Evolutionary conservation across 2,113 vertebrate genomes (phyloP).

Genomic region (Triplophysa dalaica): DNA sequence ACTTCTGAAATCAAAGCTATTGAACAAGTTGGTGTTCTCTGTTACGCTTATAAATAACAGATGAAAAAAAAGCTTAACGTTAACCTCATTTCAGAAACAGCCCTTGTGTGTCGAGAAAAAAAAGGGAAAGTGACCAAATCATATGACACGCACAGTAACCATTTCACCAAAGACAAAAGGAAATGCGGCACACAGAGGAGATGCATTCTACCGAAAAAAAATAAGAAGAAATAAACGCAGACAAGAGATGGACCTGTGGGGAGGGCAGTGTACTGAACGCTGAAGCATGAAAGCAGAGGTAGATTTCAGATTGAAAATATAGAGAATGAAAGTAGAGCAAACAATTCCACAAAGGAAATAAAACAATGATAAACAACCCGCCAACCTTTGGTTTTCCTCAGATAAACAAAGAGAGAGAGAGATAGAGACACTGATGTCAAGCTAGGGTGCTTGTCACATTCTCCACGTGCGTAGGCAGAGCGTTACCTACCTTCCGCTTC

Average conservation of each 20-base stretch:
- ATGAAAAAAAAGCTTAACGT: not conserved
- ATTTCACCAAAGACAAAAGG: conserved; percentile 80
- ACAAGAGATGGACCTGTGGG: conserved; percentile 77
- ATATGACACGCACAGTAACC: conserved; percentile 67
- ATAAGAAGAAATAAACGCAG: conserved; percentile 70
- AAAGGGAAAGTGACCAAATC: conserved; percentile 63
- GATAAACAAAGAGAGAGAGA: conserved; percentile 66
- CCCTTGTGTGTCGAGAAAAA: conserved; percentile 22
- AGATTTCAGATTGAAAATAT: conserved; percentile 57
- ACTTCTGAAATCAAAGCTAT: too few species aligned
- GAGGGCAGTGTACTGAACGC: conserved; percentile 77
- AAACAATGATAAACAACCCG: conserved; percentile 64
- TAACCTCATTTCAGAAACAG: conserved; percentile 21
- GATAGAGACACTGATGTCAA: conserved; percentile 89
- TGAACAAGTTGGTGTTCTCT: too few species aligned
- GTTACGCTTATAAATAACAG: not conserved
- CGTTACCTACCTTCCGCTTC: conserved; percentile 96
- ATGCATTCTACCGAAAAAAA: conserved; percentile 85
- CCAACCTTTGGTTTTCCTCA: conserved; percentile 64
- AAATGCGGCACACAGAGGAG: conserved; percentile 85
- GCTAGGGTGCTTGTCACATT: conserved; percentile 97
- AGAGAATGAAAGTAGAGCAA: conserved; percentile 62
- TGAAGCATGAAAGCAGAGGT: conserved; percentile 73
- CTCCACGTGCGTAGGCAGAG: conserved; percentile 95
- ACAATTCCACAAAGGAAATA: conserved; percentile 56